phyloP scores from a whole-genome alignment of 2,797 vertebrate species.

The Eulemur coronatus region DNA sequence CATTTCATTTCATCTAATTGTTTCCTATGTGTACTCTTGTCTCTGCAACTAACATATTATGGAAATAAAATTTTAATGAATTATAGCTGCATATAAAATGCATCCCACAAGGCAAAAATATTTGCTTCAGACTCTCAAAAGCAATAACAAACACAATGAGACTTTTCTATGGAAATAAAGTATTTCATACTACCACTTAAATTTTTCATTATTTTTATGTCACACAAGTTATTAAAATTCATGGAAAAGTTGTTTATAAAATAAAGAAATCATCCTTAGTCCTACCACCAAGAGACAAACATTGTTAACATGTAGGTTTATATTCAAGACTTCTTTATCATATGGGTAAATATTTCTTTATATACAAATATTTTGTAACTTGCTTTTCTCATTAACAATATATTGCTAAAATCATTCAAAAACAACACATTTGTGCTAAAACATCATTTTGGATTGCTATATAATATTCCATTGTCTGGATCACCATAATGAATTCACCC shows the following conservation, averaged over 20 bases:
- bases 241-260: background rate
- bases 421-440: background rate
- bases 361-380: slow-evolving; percentile 7
- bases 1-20: background rate
- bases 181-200: slow-evolving; percentile 2
- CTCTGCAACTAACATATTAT: slow-evolving; percentile 41
- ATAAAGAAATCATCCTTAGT: background rate
- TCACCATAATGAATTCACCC: background rate
- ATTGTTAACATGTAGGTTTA: background rate
- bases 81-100: slow-evolving; percentile 44
- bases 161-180: slow-evolving; percentile 35
- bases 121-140: slow-evolving; percentile 42
- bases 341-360: background rate
- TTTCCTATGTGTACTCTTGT: background rate
- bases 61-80: slow-evolving; percentile 54
- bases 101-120: slow-evolving; percentile 39
- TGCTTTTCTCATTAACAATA: slow-evolving; percentile 20
- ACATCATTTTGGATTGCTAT: background rate
- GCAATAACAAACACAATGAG: background rate
- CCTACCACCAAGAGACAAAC: background rate
- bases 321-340: slow-evolving; percentile 15
- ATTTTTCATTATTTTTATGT: slow-evolving; percentile 32
- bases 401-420: background rate
- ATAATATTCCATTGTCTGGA: background rate
- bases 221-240: slow-evolving; percentile 2